These are phyloP conservation scores for Eulemur coronatus DNA, from an alignment of 2,797 vertebrate genomes.

Conservation along the genomic window DNA sequence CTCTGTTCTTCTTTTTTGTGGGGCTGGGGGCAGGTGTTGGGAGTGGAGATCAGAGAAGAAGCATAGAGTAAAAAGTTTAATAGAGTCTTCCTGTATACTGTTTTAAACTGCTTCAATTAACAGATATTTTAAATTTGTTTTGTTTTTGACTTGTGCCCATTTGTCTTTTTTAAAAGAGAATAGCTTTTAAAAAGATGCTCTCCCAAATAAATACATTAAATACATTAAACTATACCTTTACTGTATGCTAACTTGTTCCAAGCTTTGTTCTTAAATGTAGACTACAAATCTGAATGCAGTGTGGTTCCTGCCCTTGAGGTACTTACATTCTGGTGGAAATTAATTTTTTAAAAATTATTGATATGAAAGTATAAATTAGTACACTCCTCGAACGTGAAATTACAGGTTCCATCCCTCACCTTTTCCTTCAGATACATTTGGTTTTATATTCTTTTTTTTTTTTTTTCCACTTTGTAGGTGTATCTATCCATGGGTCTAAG, in stretches of 20 bases:
- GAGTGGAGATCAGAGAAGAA: neutral
- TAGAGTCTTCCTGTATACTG: neutral
- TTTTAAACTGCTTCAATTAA: slow-evolving; percentile 4
- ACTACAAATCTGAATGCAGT: neutral
- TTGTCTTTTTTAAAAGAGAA: neutral
- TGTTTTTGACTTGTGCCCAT: neutral
- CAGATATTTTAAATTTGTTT: neutral
- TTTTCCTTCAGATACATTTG: neutral
- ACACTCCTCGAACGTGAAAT: neutral
- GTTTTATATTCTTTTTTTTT: slow-evolving; percentile 22
- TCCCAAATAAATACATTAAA: neutral
- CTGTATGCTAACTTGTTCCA: neutral
- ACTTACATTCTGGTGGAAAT: neutral
- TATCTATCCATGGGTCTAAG: neutral
- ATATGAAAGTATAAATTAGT: neutral
- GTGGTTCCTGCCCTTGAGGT: neutral
- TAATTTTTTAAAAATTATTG: neutral
- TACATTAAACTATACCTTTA: neutral
- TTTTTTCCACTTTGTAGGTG: neutral
- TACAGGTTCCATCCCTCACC: neutral
- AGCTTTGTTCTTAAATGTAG: slow-evolving; percentile 1
- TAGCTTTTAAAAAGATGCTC: neutral
- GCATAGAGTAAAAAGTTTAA: neutral
- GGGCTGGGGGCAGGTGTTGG: neutral
- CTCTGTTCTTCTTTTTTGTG: neutral